Evolutionary conservation across 92 coral and sea anemone genomes (phyloP), one percentile per base, ranked within the genome.

Genomic region (Phenganax marumi): DNA sequence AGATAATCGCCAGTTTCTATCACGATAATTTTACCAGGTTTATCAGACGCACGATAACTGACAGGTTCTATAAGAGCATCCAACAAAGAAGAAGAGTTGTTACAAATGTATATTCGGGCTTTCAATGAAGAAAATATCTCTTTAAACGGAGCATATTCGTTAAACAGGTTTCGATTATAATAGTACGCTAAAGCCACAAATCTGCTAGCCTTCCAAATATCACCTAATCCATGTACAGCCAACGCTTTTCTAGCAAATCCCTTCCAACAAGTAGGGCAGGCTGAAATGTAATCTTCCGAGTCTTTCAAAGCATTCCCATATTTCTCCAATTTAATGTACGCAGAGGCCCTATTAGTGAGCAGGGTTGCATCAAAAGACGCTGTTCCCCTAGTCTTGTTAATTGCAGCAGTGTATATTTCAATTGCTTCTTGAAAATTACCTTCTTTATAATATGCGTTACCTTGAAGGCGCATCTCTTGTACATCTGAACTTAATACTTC

Each of bases 171-270:
- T 0, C 33, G 19, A 39, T 76, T 81, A 68, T 12, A 25, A 54
- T 65, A 77, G 46, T 14, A 84, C 1, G 87, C 87, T 3, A 66
- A 53, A 10, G 87, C 87, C 0, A 82, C 87, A 26, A 43, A 50
- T 19, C 68, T 65, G 0, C 68, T 51, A 9, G 87, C 87, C 8
- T 61, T n/a, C 22, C 22, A 46, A 17, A 10, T 66, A 14, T 18
- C 17, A 24, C 80, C 80, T 55, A 84, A 76, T 2, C 84, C 70
- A 46, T 51, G 48, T 0, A 84, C 49, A 6, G 83, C 83, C 58
- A 84, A 76, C 16, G 87, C 87, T 65, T 65, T 84, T 55, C 65
- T 58, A 14, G 83, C 14, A 65, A 63, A 84, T 7, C 87, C 87
- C n/a, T 53, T 62, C 83, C 83, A 84, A 54, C 76, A 84, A 10